Evolutionary conservation across 2,888 invertebrate genomes (phyloP).

Genomic region (Lycia hirtaria): DNA sequence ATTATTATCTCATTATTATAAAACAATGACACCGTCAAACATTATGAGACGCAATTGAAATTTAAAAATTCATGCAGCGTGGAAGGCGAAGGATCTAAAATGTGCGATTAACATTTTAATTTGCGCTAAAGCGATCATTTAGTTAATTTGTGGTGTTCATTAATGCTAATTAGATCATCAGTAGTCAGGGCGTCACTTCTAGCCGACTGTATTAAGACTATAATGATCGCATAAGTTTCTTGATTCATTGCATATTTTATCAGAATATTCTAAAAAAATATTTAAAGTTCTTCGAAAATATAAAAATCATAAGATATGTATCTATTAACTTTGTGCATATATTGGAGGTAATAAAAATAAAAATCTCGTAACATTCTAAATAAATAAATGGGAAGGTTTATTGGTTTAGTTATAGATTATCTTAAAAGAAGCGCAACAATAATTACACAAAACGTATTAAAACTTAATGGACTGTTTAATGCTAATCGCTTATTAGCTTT

Average conservation of each 20-base stretch:
- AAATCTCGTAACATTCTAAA: no score
- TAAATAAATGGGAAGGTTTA: no score
- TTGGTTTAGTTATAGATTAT: no score
- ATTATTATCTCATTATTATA: neutral
- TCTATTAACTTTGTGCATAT: no score
- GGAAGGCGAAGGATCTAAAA: constrained; percentile 40
- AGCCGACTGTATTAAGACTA: constrained; percentile 11
- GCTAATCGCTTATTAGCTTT: constrained; percentile 12
- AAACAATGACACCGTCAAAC: neutral
- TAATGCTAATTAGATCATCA: constrained; percentile 48
- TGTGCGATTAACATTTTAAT: constrained; percentile 49
- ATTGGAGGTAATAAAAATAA: no score
- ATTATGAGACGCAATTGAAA: constrained; percentile 32
- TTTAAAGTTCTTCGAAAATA: neutral
- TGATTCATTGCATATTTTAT: constrained; percentile 2
- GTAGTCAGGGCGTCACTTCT: constrained; percentile 33
- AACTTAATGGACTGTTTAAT: neutral
- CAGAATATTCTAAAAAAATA: neutral
- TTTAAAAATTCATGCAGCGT: constrained; percentile 46
- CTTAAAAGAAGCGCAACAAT: neutral
- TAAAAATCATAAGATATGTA: neutral
- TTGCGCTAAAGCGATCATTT: constrained; percentile 39
- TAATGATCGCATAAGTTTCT: constrained; percentile 14
- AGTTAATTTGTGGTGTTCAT: constrained; percentile 44
- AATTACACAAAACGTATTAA: neutral